phyloP scores from a whole-genome alignment of 2,113 vertebrate genomes.

The Spea multiplicata region DNA sequence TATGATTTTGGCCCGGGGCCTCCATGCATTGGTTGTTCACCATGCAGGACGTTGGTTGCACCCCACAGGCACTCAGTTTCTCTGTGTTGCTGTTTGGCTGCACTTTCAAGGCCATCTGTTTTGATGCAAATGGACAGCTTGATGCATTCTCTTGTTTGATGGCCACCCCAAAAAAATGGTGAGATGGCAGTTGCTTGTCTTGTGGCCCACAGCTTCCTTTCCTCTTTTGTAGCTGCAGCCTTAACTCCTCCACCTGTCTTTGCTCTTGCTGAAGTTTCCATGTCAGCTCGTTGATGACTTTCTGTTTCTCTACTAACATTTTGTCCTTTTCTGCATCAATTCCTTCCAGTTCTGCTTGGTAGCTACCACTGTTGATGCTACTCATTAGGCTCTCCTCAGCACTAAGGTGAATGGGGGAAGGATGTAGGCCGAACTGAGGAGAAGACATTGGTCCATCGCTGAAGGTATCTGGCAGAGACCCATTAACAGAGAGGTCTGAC shows the following conservation, averaged over 20 bases:
- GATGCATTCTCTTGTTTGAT: slow-evolving; percentile 88
- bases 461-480: slow-evolving; percentile 91
- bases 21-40: slow-evolving; percentile 71
- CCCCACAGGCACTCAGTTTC: slow-evolving; percentile 65
- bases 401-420: slow-evolving; percentile 71
- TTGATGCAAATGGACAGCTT: slow-evolving; percentile 85
- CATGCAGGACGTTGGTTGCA: slow-evolving; percentile 57
- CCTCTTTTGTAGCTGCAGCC: slow-evolving; percentile 89
- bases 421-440: slow-evolving; percentile 77
- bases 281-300: slow-evolving; percentile 95
- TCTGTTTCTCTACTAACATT: slow-evolving; percentile 98
- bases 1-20: slow-evolving; percentile 62
- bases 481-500: slow-evolving; percentile 85
- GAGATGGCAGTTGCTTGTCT: slow-evolving; percentile 60
- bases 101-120: slow-evolving; percentile 62
- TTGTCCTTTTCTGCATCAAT: slow-evolving; percentile 92
- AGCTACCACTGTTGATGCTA: slow-evolving; percentile 63
- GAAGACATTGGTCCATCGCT: slow-evolving; percentile 86
- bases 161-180: slow-evolving; percentile 75
- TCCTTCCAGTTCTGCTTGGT: slow-evolving; percentile 69
- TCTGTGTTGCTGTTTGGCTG: slow-evolving; percentile 64
- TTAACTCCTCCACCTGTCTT: slow-evolving; percentile 89
- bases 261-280: slow-evolving; percentile 97
- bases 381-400: slow-evolving; percentile 77
- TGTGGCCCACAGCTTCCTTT: slow-evolving; percentile 71